Evolutionary conservation across 2,797 vertebrate species (phyloP).

Genomic region (Oreortyx pictus): DNA sequence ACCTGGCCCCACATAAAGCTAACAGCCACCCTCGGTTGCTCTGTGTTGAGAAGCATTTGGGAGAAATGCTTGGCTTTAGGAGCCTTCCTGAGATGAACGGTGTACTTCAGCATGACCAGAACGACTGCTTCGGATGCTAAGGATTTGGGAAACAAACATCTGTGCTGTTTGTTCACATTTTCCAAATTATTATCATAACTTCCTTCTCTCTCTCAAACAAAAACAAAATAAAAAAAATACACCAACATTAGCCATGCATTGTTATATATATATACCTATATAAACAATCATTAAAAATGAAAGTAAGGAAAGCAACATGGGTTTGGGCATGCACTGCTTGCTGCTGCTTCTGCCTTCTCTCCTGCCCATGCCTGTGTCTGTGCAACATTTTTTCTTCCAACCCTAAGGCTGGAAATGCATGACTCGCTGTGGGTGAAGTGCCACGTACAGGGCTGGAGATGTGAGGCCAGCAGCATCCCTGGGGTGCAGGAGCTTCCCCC

Average conservation of each 20-base stretch:
- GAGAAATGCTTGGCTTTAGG: neutral
- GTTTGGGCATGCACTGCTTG: fast-evolving
- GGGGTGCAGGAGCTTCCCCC: neutral
- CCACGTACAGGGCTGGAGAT: fast-evolving
- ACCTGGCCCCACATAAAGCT: fast-evolving
- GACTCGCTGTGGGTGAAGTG: fast-evolving
- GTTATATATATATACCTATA: neutral
- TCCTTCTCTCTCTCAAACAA: neutral
- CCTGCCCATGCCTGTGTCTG: neutral
- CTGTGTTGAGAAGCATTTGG: fast-evolving
- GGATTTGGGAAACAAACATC: neutral
- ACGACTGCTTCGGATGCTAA: fast-evolving
- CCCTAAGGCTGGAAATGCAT: neutral
- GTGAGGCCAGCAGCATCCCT: neutral
- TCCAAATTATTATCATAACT: fast-evolving
- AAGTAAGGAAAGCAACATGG: neutral
- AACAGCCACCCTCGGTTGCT: neutral
- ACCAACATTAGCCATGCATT: no score
- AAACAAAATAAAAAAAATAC: neutral
- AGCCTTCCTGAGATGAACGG: fast-evolving
- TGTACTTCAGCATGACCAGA: neutral
- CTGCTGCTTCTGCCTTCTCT: neutral
- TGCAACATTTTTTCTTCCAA: neutral
- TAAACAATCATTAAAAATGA: neutral
- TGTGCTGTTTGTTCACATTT: neutral